Evolutionary conservation across 2,888 invertebrate species (phyloP).

Genomic region (Cyclophora albipunctata): DNA sequence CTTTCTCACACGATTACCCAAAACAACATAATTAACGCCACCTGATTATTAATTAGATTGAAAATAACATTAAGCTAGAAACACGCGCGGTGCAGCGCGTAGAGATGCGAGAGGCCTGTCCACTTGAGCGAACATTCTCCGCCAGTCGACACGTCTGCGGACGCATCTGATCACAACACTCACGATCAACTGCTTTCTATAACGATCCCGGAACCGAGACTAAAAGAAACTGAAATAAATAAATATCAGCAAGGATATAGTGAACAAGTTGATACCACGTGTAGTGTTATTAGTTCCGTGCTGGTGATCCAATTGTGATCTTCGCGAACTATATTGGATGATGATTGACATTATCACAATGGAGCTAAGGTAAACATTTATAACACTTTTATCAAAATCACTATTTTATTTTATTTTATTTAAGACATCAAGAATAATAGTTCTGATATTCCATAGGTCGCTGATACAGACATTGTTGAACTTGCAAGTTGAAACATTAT

Average conservation of each 20-base stretch:
- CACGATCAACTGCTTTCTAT: constrained; percentile 56
- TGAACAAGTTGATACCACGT: neutral
- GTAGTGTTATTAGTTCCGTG: constrained; percentile 3
- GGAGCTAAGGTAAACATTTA: constrained; percentile 48
- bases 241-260: neutral
- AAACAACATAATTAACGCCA: too few relatives aligned
- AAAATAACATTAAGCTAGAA: too few relatives aligned
- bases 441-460: too few relatives aligned
- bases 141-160: constrained; percentile 49
- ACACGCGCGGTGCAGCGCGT: neutral
- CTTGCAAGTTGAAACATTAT: too few relatives aligned
- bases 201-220: constrained; percentile 25
- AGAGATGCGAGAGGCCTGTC: constrained; percentile 19
- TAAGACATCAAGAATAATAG: too few relatives aligned
- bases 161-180: constrained; percentile 57
- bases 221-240: neutral
- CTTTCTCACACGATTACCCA: too few relatives aligned
- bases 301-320: constrained; percentile 14
- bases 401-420: too few relatives aligned
- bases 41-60: too few relatives aligned
- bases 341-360: constrained; percentile 34
- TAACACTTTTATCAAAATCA: too few relatives aligned
- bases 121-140: constrained; percentile 30
- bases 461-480: too few relatives aligned
- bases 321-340: constrained; percentile 20